Conservation (phyloP, 2,113 vertebrate species). For the Cisticola juncidis region DNA sequence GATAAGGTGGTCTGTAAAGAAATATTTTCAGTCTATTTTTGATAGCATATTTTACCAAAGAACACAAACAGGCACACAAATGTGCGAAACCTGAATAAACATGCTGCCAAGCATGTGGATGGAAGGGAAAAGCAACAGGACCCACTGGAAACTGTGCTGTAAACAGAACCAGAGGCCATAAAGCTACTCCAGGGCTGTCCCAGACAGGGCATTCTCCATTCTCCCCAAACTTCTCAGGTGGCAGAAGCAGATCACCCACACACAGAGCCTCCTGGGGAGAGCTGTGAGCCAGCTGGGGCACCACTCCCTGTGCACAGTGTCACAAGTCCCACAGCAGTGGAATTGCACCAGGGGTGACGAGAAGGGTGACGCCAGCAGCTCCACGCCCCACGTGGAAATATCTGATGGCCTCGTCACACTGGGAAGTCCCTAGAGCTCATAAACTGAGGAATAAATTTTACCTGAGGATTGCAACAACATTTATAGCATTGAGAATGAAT, state of each 20-base stretch:
- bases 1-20: background rate
- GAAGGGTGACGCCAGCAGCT: background rate
- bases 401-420: background rate
- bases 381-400: background rate
- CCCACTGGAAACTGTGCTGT: background rate
- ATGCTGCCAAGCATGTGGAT: background rate
- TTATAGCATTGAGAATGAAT: background rate
- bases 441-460: background rate
- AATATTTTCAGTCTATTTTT: background rate
- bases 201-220: background rate
- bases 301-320: background rate
- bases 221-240: background rate
- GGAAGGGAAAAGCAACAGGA: background rate
- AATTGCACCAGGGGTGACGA: background rate
- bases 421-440: background rate
- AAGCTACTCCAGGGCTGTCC: background rate
- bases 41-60: background rate
- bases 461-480: background rate
- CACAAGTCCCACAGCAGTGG: background rate
- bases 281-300: background rate
- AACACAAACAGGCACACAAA: background rate
- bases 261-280: rapidly evolving
- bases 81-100: background rate
- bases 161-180: background rate
- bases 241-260: background rate